phyloP scores from a whole-genome alignment of 2,113 vertebrate genomes.

The Odontesthes bonariensis region DNA sequence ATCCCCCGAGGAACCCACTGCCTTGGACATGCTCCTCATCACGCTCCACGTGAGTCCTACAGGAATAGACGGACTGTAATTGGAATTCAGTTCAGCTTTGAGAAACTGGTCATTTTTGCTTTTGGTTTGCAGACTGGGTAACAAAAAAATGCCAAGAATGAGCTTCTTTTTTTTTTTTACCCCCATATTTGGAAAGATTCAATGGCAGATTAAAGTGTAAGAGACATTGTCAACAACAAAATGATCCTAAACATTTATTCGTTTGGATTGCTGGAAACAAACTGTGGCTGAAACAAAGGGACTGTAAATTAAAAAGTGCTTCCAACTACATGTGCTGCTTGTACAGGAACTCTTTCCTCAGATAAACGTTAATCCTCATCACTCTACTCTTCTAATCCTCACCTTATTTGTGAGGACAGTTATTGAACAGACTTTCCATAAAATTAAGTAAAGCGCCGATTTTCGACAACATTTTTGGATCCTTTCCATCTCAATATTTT shows the following conservation, averaged over 20 bases:
- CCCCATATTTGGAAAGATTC: slow-evolving; percentile 39
- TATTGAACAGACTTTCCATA: slow-evolving; percentile 1
- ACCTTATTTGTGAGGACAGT: slow-evolving; percentile 18
- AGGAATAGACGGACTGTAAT: not conserved
- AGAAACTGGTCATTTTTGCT: slow-evolving; percentile 34
- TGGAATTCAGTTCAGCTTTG: slow-evolving; percentile 16
- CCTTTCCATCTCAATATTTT: not conserved
- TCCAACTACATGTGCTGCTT: slow-evolving; percentile 58
- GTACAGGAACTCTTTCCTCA: slow-evolving; percentile 48
- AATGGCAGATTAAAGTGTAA: slow-evolving; percentile 26
- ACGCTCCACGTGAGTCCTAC: slow-evolving; percentile 86
- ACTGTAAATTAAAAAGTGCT: slow-evolving; percentile 63
- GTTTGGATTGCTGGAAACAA: slow-evolving; percentile 37
- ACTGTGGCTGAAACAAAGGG: slow-evolving; percentile 43
- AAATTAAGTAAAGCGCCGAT: slow-evolving; percentile 18
- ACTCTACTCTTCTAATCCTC: slow-evolving; percentile 37
- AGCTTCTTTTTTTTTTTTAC: slow-evolving; percentile 22
- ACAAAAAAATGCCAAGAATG: not conserved
- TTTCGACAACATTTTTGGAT: slow-evolving; percentile 6
- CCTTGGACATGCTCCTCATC: slow-evolving; percentile 89
- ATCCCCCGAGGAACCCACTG: slow-evolving; percentile 88
- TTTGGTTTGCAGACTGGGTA: slow-evolving; percentile 38
- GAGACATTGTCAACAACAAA: slow-evolving; percentile 53
- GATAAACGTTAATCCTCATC: slow-evolving; percentile 41
- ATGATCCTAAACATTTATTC: slow-evolving; percentile 35